These are phyloP conservation scores for Calliopsis andreniformis DNA, from an alignment of 1,140 invertebrate species.

Conservation along the genomic window DNA sequence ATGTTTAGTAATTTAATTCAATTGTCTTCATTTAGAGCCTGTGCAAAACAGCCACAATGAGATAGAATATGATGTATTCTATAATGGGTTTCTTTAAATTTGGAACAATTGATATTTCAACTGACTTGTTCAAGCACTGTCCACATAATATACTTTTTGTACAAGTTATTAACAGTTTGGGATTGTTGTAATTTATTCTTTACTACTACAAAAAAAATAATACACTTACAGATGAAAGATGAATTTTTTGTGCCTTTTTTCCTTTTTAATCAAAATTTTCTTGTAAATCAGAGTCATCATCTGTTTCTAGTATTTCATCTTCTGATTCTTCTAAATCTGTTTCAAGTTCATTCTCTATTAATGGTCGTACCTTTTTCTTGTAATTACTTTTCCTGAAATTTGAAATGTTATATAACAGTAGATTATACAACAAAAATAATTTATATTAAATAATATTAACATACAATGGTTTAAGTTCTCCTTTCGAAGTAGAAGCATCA, in stretches of 20 bases:
- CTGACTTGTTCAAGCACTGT: constrained; percentile 23
- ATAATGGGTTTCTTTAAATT: constrained; percentile 45
- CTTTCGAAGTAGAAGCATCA: constrained; percentile 30
- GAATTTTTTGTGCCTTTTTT: neutral
- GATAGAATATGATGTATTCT: constrained; percentile 23
- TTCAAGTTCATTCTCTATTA: constrained; percentile 62
- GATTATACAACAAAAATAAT: neutral
- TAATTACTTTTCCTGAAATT: constrained; percentile 20
- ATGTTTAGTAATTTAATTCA: constrained; percentile 65
- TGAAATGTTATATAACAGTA: neutral
- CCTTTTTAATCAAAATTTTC: constrained; percentile 33
- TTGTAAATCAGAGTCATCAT: constrained; percentile 41
- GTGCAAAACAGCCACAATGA: constrained; percentile 20
- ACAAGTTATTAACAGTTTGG: neutral
- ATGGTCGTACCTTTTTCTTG: constrained; percentile 12
- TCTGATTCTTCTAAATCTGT: neutral
- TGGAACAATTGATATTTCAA: constrained; percentile 49
- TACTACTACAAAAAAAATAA: neutral
- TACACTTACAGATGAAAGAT: constrained; percentile 20
- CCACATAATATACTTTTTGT: neutral
- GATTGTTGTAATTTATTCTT: neutral
- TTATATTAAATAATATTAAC: constrained; percentile 1
- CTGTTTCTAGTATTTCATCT: constrained; percentile 42
- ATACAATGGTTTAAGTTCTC: neutral
- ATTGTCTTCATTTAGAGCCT: constrained; percentile 41